A percentile compares a stretch with the other conserved stretches of the same genome.
Conservation (phyloP, 1,140 invertebrate genomes). For the Zeugodacus cucurbitae region DNA sequence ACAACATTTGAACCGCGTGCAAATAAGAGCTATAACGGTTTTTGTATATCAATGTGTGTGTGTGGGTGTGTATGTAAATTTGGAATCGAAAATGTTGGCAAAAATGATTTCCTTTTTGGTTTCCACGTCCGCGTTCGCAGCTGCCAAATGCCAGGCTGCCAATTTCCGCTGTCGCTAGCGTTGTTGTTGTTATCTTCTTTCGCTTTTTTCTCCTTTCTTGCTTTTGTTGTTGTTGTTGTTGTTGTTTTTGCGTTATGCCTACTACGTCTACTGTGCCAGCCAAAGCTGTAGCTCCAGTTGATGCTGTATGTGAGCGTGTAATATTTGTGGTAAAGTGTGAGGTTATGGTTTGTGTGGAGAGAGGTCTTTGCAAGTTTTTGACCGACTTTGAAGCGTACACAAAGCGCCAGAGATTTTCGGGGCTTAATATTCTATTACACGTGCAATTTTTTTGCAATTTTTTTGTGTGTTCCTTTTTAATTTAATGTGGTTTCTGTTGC, state of each 20-base stretch:
- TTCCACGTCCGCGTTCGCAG: background rate
- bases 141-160: slow-evolving; percentile 23
- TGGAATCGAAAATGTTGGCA: slow-evolving; percentile 14
- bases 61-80: background rate
- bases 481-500: no score
- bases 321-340: slow-evolving; percentile 1
- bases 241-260: background rate
- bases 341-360: background rate
- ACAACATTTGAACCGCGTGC: background rate
- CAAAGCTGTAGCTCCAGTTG: background rate
- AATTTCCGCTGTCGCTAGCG: slow-evolving; percentile 1
- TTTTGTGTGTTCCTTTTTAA: no score
- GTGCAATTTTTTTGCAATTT: no score
- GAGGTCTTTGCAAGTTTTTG: background rate
- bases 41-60: background rate
- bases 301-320: background rate
- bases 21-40: background rate
- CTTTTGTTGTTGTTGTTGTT: background rate
- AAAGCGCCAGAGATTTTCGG: background rate
- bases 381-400: background rate
- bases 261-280: background rate
- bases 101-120: slow-evolving; percentile 37
- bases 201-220: background rate
- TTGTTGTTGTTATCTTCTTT: background rate
- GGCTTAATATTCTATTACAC: background rate